Evolutionary conservation across 1,140 invertebrate genomes (phyloP).

Genomic region (Trichogramma pretiosum): DNA sequence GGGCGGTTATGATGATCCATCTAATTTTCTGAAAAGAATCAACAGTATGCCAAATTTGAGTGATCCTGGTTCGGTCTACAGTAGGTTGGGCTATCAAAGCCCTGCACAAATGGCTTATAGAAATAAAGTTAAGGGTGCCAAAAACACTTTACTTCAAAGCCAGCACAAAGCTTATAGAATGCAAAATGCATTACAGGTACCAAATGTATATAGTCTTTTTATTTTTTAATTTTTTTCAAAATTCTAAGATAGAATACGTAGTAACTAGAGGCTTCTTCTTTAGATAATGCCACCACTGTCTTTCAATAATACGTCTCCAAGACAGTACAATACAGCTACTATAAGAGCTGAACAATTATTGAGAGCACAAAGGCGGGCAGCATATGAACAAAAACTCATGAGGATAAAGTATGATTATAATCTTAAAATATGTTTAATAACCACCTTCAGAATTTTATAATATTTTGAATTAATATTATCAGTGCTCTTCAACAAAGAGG

Average conservation of each 20-base stretch:
- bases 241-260: too few species aligned
- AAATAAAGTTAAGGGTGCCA: conserved; percentile 39
- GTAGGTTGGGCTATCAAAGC: conserved; percentile 40
- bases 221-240: background rate
- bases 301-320: conserved; percentile 18
- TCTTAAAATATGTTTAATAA: too few species aligned
- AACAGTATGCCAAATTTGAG: conserved; percentile 36
- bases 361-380: conserved; percentile 34
- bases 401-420: conserved; percentile 36
- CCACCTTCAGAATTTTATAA: too few species aligned
- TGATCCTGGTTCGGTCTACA: conserved; percentile 40
- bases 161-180: conserved; percentile 32
- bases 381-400: conserved; percentile 40
- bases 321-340: conserved; percentile 31
- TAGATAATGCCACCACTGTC: background rate
- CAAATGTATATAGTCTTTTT: background rate
- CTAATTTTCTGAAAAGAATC: conserved; percentile 29
- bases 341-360: conserved; percentile 40
- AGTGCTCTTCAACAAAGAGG: conserved; percentile 23
- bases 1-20: too few species aligned
- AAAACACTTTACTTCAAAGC: conserved; percentile 34
- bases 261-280: background rate
- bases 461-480: too few species aligned
- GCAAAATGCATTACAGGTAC: conserved; percentile 35
- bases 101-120: conserved; percentile 40